Percentiles rank a stretch among this genome's conserved stretches.
Conservation (phyloP, 64 coral and sea anemone species). For the Montipora efflorescens region DNA sequence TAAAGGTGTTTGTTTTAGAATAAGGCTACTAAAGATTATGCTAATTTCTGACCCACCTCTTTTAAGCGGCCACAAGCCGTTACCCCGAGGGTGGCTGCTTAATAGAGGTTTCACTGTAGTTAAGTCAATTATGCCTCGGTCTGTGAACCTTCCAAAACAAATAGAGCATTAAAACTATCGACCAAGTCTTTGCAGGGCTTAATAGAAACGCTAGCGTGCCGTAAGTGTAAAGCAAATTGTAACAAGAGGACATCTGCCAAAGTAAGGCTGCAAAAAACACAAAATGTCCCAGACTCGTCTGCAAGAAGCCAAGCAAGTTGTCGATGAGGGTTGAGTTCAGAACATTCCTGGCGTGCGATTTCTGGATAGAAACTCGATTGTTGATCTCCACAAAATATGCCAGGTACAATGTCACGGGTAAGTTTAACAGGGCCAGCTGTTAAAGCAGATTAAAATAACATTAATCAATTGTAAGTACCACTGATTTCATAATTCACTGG, state of each 20-base stretch:
- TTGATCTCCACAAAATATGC: conserved; percentile 43
- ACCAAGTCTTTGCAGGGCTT: conserved; percentile 85
- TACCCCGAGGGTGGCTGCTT: not conserved
- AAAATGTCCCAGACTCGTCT: conserved; percentile 38
- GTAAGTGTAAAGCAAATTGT: conserved; percentile 71
- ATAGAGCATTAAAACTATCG: conserved; percentile 62
- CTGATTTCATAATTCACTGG: too few relatives aligned
- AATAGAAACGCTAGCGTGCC: conserved; percentile 71
- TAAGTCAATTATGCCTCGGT: not conserved
- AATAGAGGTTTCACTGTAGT: not conserved
- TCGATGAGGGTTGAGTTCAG: too few relatives aligned
- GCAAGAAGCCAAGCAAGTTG: not conserved
- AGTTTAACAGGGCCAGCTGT: conserved; percentile 60
- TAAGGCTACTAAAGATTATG: too few relatives aligned
- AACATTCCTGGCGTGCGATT: not conserved
- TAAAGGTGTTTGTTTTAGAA: too few relatives aligned
- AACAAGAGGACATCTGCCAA: conserved; percentile 79
- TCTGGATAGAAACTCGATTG: not conserved
- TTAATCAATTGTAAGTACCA: not conserved
- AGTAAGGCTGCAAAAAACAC: conserved; percentile 58
- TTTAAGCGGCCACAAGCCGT: too few relatives aligned
- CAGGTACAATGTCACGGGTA: conserved; percentile 62
- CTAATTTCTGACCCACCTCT: too few relatives aligned
- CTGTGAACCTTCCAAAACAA: conserved; percentile 53
- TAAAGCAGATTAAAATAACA: not conserved